Conservation (phyloP, 2,113 vertebrate genomes). For the Gambusia holbrooki region DNA sequence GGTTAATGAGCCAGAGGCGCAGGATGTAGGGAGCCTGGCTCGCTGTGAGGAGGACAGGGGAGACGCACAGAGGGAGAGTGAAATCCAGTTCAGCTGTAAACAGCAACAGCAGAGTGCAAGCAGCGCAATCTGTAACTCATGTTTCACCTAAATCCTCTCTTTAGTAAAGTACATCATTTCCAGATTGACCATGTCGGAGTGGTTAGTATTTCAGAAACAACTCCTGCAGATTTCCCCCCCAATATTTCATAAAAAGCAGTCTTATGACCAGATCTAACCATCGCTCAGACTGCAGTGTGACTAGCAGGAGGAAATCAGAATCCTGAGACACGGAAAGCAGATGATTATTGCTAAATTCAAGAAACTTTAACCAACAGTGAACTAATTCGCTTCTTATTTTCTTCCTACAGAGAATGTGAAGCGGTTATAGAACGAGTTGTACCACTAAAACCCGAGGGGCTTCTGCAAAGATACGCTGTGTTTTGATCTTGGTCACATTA, state of each 20-base stretch:
- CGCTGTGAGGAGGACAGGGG: slow-evolving; percentile 38
- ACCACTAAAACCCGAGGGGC: slow-evolving; percentile 17
- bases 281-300: slow-evolving; percentile 19
- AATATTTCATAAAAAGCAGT: slow-evolving; percentile 31
- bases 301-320: slow-evolving; percentile 45
- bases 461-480: background rate
- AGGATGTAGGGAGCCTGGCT: slow-evolving; percentile 45
- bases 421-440: slow-evolving; percentile 10
- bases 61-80: slow-evolving; percentile 5
- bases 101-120: slow-evolving; percentile 15
- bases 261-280: slow-evolving; percentile 49
- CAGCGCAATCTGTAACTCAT: background rate
- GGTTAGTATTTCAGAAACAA: slow-evolving; percentile 20
- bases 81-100: slow-evolving; percentile 9
- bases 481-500: background rate
- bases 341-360: slow-evolving; percentile 34
- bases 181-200: background rate
- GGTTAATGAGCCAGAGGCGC: slow-evolving; percentile 65
- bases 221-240: slow-evolving; percentile 10
- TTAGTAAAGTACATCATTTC: background rate
- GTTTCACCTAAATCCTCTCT: slow-evolving; percentile 21
- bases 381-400: slow-evolving; percentile 30
- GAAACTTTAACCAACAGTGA: slow-evolving; percentile 14
- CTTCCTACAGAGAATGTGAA: slow-evolving; percentile 7
- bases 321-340: slow-evolving; percentile 50